phyloP scores from a whole-genome alignment of 2,888 invertebrate species.

The Aelia acuminata region DNA sequence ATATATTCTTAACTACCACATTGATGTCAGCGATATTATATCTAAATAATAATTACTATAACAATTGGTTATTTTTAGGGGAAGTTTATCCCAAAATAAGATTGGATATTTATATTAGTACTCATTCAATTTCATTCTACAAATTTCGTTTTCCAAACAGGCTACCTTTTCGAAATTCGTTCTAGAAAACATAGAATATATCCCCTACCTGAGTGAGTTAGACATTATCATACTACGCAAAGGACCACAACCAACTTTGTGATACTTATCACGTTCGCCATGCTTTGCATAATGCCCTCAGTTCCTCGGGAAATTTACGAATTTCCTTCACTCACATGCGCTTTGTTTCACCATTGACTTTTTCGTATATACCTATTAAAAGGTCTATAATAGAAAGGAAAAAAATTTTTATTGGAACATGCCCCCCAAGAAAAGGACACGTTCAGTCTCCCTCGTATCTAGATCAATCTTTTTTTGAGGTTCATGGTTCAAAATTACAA shows the following conservation, averaged over 20 bases:
- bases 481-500: too few species aligned
- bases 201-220: background rate
- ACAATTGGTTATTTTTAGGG: too few species aligned
- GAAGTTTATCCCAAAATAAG: too few species aligned
- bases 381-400: background rate
- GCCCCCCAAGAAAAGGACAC: too few species aligned
- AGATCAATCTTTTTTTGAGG: too few species aligned
- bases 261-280: background rate
- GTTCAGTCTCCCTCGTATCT: too few species aligned
- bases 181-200: background rate
- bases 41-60: too few species aligned
- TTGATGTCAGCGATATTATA: too few species aligned
- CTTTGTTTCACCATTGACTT: background rate
- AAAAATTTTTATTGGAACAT: too few species aligned
- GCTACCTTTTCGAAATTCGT: background rate
- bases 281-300: conserved; percentile 8
- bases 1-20: too few species aligned
- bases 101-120: too few species aligned
- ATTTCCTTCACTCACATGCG: background rate
- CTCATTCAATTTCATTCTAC: too few species aligned
- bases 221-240: background rate
- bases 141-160: background rate
- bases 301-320: background rate
- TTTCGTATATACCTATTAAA: background rate
- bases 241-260: background rate